Evolutionary conservation across 1,140 invertebrate genomes (phyloP).

Genomic region (Megalopta genalis): DNA sequence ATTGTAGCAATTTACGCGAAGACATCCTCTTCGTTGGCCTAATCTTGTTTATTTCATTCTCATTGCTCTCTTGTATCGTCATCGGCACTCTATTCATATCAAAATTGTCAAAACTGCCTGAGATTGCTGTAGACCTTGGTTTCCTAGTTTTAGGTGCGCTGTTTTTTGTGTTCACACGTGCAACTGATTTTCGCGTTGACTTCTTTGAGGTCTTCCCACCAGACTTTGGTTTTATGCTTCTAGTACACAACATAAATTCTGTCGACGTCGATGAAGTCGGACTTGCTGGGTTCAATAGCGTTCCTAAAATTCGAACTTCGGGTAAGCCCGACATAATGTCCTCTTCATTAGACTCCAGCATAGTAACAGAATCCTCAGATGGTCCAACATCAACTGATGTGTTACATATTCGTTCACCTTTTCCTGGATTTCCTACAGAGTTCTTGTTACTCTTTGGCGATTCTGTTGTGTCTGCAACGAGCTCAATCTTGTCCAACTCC

Average conservation of each 20-base stretch:
- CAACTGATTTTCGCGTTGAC: neutral
- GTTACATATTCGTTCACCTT: neutral
- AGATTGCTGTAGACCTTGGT: neutral
- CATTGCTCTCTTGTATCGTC: neutral
- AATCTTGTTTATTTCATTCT: neutral
- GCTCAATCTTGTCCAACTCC: too few species aligned
- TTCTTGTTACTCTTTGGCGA: neutral
- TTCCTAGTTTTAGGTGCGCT: neutral
- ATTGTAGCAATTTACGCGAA: neutral
- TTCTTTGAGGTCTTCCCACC: neutral
- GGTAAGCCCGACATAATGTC: slow-evolving; percentile 66
- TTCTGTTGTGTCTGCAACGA: neutral
- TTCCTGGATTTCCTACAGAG: neutral
- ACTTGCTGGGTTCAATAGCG: slow-evolving; percentile 58
- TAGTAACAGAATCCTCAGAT: neutral
- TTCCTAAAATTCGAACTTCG: slow-evolving; percentile 62
- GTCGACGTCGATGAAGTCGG: slow-evolving; percentile 16
- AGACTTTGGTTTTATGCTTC: neutral
- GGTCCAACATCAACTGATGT: neutral
- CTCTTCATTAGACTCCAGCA: slow-evolving; percentile 41
- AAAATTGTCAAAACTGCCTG: neutral
- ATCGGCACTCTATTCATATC: neutral
- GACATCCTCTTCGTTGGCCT: neutral
- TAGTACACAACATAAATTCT: neutral
- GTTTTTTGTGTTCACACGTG: neutral